These are phyloP conservation scores for Anthonomus grandis DNA, from an alignment of 1,140 invertebrate genomes.

Conservation along the genomic window DNA sequence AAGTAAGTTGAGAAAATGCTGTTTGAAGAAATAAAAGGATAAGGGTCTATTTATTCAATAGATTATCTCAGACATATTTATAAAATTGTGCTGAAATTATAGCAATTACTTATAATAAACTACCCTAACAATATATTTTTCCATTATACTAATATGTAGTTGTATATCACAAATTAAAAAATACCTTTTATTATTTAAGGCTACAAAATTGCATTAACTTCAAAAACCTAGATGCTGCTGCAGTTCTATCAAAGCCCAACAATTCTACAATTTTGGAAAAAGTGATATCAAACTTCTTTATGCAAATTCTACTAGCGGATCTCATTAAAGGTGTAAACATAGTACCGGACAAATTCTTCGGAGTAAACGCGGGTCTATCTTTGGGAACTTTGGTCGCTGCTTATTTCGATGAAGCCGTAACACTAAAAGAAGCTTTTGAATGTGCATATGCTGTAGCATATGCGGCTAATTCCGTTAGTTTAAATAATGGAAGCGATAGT, in stretches of 20 bases:
- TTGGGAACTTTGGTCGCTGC: conserved; percentile 77
- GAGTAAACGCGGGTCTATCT: conserved; percentile 62
- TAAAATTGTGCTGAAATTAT: too few species aligned
- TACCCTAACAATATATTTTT: too few species aligned
- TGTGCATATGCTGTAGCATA: conserved; percentile 19
- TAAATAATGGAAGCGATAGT: not conserved
- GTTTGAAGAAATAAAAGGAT: too few species aligned
- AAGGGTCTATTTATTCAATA: too few species aligned
- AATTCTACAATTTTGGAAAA: conserved; percentile 44
- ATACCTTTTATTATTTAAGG: not conserved
- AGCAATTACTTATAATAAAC: too few species aligned
- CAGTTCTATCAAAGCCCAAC: conserved; percentile 57
- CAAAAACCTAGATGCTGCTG: conserved; percentile 59
- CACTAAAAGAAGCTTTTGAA: conserved; percentile 71
- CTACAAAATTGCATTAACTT: conserved; percentile 49
- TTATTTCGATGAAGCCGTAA: conserved; percentile 80
- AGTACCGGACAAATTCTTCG: conserved; percentile 67
- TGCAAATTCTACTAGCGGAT: conserved; percentile 77
- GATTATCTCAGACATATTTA: too few species aligned
- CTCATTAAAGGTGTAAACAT: conserved; percentile 63
- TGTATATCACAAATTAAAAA: too few species aligned
- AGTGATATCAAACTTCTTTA: conserved; percentile 70
- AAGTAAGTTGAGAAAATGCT: too few species aligned
- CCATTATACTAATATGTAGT: too few species aligned
- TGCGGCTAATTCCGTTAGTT: not conserved